A percentile compares a stretch with the other conserved stretches of the same genome.
Conservation (phyloP, 2,797 vertebrate genomes). For the Chromis chromis region DNA sequence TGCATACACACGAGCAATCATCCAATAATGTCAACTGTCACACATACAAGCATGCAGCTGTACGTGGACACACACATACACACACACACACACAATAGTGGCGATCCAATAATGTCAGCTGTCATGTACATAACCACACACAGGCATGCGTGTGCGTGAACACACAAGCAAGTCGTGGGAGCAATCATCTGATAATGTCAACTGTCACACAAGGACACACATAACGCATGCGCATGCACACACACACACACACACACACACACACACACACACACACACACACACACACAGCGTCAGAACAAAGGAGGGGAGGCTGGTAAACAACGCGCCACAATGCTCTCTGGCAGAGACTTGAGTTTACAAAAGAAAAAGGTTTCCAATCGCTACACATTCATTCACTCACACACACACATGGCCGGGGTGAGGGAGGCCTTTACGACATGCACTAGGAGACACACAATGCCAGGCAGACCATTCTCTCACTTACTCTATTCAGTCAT, state of each 20-base stretch:
- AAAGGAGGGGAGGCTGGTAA: constrained; percentile 78
- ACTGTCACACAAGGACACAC: constrained; percentile 66
- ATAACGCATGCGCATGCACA: constrained; percentile 16
- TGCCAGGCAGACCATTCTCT: constrained; percentile 63
- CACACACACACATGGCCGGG: constrained; percentile 45
- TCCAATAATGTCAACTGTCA: constrained; percentile 64
- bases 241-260: constrained; percentile 52
- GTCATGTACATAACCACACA: constrained; percentile 63
- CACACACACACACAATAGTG: constrained; percentile 22
- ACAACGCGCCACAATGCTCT: constrained; percentile 82
- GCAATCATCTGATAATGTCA: constrained; percentile 81
- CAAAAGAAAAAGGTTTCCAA: constrained; percentile 83
- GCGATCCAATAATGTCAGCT: constrained; percentile 71
- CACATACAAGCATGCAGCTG: constrained; percentile 34
- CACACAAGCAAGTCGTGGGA: constrained; percentile 55
- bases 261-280: constrained; percentile 36
- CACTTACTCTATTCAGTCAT: constrained; percentile 55
- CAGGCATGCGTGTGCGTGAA: constrained; percentile 31
- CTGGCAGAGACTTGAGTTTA: constrained; percentile 76
- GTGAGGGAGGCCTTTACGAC: constrained; percentile 69
- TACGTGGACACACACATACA: constrained; percentile 9
- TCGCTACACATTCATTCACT: constrained; percentile 80
- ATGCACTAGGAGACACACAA: constrained; percentile 68
- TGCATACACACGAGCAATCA: constrained; percentile 29
- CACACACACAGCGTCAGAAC: constrained; percentile 59